phyloP scores from a whole-genome alignment of 2,888 invertebrate species.

The Sphaeridia pumilis region DNA sequence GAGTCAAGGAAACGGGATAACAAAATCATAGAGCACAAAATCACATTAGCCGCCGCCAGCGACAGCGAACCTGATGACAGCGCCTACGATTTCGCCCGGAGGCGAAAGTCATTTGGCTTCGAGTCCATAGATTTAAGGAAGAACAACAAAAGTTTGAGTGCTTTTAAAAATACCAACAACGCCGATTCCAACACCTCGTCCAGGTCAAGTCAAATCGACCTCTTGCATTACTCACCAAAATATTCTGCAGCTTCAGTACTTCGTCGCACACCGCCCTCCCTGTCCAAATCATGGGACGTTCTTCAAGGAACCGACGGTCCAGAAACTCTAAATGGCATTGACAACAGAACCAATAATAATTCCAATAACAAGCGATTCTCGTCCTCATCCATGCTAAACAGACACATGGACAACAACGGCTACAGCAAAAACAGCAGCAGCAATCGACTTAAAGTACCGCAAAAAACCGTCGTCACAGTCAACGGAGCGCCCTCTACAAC shows the following conservation, averaged over 20 bases:
- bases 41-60: constrained; percentile 3
- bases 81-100: constrained; percentile 51
- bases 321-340: too few relatives aligned
- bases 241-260: not conserved
- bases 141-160: not conserved
- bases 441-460: too few relatives aligned
- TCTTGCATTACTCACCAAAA: not conserved
- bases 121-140: constrained; percentile 39
- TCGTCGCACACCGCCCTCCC: constrained; percentile 11
- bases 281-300: constrained; percentile 29
- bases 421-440: too few relatives aligned
- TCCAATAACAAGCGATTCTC: constrained; percentile 19
- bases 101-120: constrained; percentile 67
- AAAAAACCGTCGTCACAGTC: not conserved
- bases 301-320: constrained; percentile 23
- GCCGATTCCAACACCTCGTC: too few relatives aligned
- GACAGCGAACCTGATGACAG: constrained; percentile 6
- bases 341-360: constrained; percentile 4
- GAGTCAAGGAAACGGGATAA: not conserved
- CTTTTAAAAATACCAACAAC: too few relatives aligned
- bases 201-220: not conserved
- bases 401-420: not conserved
- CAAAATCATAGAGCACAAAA: not conserved
- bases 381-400: constrained; percentile 2
- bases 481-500: not conserved